These are phyloP conservation scores for Drosophila quinaria DNA, from an alignment of 2,888 invertebrate species.

Conservation along the genomic window DNA sequence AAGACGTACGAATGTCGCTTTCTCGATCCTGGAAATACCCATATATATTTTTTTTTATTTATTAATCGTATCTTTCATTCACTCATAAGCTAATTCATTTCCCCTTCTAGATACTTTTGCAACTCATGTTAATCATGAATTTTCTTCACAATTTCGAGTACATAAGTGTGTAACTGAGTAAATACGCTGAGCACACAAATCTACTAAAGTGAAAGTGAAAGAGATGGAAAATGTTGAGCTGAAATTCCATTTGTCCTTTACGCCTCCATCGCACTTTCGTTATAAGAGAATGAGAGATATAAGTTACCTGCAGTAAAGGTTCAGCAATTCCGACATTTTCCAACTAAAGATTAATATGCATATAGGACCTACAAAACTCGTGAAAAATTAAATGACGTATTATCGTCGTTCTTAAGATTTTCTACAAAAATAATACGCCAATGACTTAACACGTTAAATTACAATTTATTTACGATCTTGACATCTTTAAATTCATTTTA, in stretches of 20 bases:
- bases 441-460: no score
- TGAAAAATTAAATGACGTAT: no score
- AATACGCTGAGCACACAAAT: constrained; percentile 25
- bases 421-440: no score
- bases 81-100: no score
- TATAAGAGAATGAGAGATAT: constrained; percentile 2
- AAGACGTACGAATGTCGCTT: no score
- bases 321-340: neutral
- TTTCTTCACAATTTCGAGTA: neutral
- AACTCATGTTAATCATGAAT: no score
- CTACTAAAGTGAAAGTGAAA: constrained; percentile 67
- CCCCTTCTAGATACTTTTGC: neutral
- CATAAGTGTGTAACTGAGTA: constrained; percentile 8
- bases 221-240: constrained; percentile 61
- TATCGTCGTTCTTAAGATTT: no score
- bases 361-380: no score
- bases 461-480: neutral
- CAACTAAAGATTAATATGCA: neutral
- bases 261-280: constrained; percentile 20
- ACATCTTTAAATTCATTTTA: neutral
- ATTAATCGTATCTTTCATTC: no score
- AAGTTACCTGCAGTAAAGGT: neutral
- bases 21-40: no score
- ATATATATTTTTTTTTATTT: no score
- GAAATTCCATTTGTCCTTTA: constrained; percentile 76